These are phyloP conservation scores for Octodon degus DNA, from an alignment of 2,113 vertebrate species.

Conservation along the genomic window DNA sequence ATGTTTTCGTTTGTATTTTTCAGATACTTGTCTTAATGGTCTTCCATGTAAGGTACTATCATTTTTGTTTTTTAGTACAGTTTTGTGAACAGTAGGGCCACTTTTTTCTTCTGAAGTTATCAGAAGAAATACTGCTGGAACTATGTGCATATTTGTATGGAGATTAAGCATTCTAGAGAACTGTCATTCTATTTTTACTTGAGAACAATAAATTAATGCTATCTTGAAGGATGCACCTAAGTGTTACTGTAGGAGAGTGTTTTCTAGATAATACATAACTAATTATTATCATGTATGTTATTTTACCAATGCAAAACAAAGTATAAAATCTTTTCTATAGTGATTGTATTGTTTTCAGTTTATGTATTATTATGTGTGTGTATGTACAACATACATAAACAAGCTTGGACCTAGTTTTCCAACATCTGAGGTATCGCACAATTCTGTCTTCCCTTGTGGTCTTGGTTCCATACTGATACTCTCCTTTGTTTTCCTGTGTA, in stretches of 20 bases:
- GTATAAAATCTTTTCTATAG: background rate
- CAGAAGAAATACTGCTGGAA: background rate
- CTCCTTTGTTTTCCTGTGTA: background rate
- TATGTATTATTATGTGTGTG: background rate
- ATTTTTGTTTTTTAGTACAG: background rate
- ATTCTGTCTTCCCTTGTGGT: background rate
- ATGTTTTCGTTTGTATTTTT: background rate
- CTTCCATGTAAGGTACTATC: background rate
- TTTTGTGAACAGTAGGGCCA: background rate
- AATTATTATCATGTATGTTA: constrained; percentile 17
- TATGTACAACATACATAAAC: background rate
- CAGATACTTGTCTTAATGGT: background rate
- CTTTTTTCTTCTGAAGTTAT: background rate
- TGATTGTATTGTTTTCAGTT: constrained; percentile 4
- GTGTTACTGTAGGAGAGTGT: constrained; percentile 37
- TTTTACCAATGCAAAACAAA: constrained; percentile 40
- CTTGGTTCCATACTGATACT: background rate
- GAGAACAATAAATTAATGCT: constrained; percentile 38
- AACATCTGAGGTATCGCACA: background rate
- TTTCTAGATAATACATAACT: constrained; percentile 34
- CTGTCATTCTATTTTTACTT: constrained; percentile 50
- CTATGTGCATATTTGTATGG: background rate
- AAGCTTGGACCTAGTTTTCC: background rate
- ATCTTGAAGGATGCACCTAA: constrained; percentile 26
- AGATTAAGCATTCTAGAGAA: constrained; percentile 29